Evolutionary conservation across 2,797 vertebrate genomes (phyloP).

Genomic region (Propithecus deckenii): DNA sequence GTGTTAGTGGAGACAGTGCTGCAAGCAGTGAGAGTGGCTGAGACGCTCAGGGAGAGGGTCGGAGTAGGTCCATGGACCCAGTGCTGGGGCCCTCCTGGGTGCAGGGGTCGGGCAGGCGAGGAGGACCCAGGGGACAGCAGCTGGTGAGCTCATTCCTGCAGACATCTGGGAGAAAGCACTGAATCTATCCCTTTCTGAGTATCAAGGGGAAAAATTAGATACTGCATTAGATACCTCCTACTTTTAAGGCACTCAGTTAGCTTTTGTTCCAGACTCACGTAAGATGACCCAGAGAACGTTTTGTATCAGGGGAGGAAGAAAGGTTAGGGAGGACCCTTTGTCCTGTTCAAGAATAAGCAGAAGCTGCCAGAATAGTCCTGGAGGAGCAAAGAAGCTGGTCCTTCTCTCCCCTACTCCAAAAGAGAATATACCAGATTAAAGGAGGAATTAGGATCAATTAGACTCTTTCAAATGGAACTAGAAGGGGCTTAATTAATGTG

Average conservation of each 20-base stretch:
- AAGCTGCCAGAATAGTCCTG: not conserved
- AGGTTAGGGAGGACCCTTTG: not conserved
- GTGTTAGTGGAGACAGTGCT: not conserved
- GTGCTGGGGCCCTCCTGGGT: fast-evolving
- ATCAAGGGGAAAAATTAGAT: not conserved
- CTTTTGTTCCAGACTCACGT: not conserved
- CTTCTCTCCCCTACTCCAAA: not conserved
- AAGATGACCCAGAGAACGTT: not conserved
- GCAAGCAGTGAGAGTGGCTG: not conserved
- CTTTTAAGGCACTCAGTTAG: not conserved
- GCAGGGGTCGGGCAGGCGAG: not conserved
- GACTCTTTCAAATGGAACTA: not conserved
- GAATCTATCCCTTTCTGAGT: not conserved
- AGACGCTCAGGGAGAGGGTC: not conserved
- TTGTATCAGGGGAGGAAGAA: not conserved
- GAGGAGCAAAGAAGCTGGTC: not conserved
- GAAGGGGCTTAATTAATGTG: not conserved
- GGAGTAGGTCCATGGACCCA: no score
- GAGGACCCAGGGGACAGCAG: not conserved
- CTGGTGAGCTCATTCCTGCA: not conserved
- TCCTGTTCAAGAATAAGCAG: not conserved
- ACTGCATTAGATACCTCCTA: not conserved
- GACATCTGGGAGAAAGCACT: not conserved
- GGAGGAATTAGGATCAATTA: conserved; percentile 7
- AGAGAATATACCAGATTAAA: not conserved